Base-by-base conservation (phyloP, 2,113 vertebrate genomes). In the Cebus imitator region DNA sequence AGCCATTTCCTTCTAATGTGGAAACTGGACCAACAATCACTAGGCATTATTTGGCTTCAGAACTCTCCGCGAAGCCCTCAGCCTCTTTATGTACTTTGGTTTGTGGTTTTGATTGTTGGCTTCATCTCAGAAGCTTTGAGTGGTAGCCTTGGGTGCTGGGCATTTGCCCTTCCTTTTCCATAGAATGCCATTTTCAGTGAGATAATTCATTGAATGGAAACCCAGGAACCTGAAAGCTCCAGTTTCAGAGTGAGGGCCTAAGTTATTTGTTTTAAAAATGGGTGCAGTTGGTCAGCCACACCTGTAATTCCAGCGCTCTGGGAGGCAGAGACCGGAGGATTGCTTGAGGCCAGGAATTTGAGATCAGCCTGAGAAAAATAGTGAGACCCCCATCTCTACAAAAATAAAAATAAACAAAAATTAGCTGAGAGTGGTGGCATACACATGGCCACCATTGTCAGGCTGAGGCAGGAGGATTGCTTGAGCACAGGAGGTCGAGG, bases 211-310 rank as follows among this genome's bases (percentile, higher is more conserved):
- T 55, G 4, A 9, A 37, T 11, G 61, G 78, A 76, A 94, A 23
- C 48, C 21, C 81, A 91, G 16, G 2, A 50, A 80, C 81, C 80
- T 55, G 48, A 55, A 58, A 75, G 45, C 23, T 30, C 25, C 48
- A 52, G 8, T 17, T 58, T 50, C 27, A 10, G 0, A 7, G 32
- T 94, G 45, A 55, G 88, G 57, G 79, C 72, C 75, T 57, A 35
- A 30, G 3, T 57, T 57, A 45, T n/a, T 80, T 40, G 21, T 81
- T 80, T 96, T 86, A 43, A 73, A 87, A 89, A 84, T 58, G 12
- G 61, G 27, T 13, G 27, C 61, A 64, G 61, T 64, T 64, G 12
- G 61, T 64, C 12, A 5, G 12, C 27, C 61, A 64, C 61, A 32
- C 27, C 61, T 64, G 27, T 32, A 64, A 64, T 64, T 30, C 27